These are phyloP conservation scores for Iphiclides podalirius DNA, from an alignment of 2,888 invertebrate genomes.

Conservation along the genomic window DNA sequence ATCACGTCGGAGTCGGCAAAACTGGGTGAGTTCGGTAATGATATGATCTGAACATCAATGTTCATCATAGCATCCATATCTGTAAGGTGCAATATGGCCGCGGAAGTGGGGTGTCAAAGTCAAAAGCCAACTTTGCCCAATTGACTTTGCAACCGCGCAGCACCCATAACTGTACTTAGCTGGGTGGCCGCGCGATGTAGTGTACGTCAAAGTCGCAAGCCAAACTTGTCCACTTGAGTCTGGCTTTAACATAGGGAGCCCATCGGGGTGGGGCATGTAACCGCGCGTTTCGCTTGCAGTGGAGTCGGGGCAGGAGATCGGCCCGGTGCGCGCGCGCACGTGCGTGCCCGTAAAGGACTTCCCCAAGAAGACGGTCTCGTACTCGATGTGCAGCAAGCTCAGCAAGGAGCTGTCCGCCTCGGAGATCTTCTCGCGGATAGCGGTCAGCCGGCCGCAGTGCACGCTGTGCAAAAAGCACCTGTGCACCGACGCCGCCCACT, in stretches of 20 bases:
- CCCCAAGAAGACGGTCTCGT: slow-evolving; percentile 68
- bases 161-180: no score
- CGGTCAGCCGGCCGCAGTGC: slow-evolving; percentile 64
- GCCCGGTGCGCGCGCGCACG: slow-evolving; percentile 69
- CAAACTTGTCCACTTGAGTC: no score
- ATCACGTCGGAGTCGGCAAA: slow-evolving; percentile 72
- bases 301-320: slow-evolving; percentile 69
- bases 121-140: no score
- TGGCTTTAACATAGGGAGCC: no score
- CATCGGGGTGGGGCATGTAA: no score
- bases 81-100: no score
- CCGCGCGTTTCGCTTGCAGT: slow-evolving; percentile 50
- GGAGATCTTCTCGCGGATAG: slow-evolving; percentile 68
- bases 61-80: no score
- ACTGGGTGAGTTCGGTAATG: slow-evolving; percentile 62
- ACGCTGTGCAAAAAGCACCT: slow-evolving; percentile 67
- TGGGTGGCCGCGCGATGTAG: no score
- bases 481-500: slow-evolving; percentile 62
- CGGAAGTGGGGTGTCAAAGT: no score
- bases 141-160: no score
- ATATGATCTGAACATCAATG: no score
- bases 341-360: slow-evolving; percentile 73
- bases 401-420: slow-evolving; percentile 70
- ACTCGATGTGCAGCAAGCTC: slow-evolving; percentile 68
- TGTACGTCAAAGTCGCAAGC: no score